phyloP scores from a whole-genome alignment of 1,140 invertebrate genomes.

The Ptiloglossa arizonensis region DNA sequence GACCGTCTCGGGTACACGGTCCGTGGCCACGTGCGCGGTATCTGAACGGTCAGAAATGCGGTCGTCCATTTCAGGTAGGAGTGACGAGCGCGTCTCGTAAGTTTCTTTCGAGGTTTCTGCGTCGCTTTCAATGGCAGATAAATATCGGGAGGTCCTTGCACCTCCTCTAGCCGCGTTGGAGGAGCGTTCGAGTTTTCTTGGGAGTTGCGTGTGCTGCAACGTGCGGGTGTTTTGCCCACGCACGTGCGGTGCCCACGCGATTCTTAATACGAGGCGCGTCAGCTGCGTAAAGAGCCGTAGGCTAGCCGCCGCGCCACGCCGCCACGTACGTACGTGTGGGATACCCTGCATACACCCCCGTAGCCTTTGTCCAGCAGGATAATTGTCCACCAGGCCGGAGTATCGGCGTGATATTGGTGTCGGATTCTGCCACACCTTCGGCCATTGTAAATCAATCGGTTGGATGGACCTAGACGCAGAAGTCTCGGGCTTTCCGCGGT shows the following conservation, averaged over 20 bases:
- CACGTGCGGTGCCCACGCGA: constrained; percentile 65
- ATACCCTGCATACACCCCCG: constrained; percentile 61
- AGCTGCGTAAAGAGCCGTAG: constrained; percentile 72
- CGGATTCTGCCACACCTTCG: constrained; percentile 71
- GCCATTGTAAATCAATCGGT: constrained; percentile 73
- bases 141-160: constrained; percentile 46
- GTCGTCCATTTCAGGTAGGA: background rate
- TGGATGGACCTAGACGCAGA: constrained; percentile 13
- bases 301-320: constrained; percentile 43
- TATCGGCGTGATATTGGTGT: constrained; percentile 72
- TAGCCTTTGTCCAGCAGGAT: constrained; percentile 70
- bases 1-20: too few species aligned
- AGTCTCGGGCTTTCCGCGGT: background rate
- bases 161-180: constrained; percentile 16
- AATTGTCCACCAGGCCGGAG: constrained; percentile 66
- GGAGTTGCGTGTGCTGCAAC: constrained; percentile 40
- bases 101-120: constrained; percentile 18
- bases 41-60: background rate
- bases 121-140: constrained; percentile 46
- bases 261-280: constrained; percentile 69
- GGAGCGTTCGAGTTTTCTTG: constrained; percentile 43
- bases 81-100: constrained; percentile 16
- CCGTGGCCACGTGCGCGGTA: too few species aligned
- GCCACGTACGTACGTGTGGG: constrained; percentile 18
- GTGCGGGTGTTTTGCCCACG: constrained; percentile 68